These are phyloP conservation scores for Gouania willdenowi DNA, from an alignment of 2,797 vertebrate genomes.

Conservation along the genomic window DNA sequence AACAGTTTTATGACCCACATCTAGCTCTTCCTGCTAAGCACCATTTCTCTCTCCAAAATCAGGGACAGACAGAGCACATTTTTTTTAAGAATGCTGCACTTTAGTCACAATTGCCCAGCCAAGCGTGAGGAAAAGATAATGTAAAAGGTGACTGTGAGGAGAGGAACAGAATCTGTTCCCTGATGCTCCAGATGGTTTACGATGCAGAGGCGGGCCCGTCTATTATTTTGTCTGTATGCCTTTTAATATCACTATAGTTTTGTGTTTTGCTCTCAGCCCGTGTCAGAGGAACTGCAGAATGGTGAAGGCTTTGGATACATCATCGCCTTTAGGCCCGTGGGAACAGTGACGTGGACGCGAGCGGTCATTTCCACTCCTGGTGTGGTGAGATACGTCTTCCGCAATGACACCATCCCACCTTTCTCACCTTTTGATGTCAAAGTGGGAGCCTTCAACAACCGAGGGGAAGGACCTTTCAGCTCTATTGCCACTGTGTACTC, in stretches of 20 bases:
- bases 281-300: conserved; percentile 92
- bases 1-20: conserved; percentile 65
- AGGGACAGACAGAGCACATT: conserved; percentile 36
- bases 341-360: conserved; percentile 85
- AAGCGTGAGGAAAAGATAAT: conserved; percentile 22
- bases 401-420: conserved; percentile 88
- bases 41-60: conserved; percentile 50
- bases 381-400: conserved; percentile 80
- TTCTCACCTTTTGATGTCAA: conserved; percentile 90
- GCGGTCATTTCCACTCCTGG: conserved; percentile 84
- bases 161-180: no score
- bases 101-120: conserved; percentile 41
- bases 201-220: conserved; percentile 51
- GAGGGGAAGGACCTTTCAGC: conserved; percentile 94
- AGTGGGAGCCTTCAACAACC: conserved; percentile 91
- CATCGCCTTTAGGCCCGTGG: conserved; percentile 85
- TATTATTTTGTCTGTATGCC: conserved; percentile 74
- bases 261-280: conserved; percentile 85
- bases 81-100: conserved; percentile 43
- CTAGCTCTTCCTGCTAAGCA: conserved; percentile 31
- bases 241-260: conserved; percentile 87
- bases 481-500: conserved; percentile 84
- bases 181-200: no score
- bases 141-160: conserved; percentile 14
- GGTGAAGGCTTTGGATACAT: conserved; percentile 94